Conservation (phyloP, 2,888 invertebrate genomes). For the Agriopis leucophaearia region DNA sequence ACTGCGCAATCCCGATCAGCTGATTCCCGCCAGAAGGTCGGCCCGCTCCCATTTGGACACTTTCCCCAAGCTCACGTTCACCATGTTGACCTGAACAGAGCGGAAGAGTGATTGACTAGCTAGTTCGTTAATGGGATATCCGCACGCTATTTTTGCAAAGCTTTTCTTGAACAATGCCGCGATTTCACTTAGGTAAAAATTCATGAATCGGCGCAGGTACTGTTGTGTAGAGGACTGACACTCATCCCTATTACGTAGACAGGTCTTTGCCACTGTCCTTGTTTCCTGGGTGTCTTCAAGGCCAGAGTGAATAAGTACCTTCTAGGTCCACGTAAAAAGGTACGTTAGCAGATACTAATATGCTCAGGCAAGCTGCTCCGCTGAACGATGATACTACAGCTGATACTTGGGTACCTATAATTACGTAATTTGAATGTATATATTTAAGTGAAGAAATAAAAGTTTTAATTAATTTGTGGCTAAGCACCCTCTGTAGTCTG, state of each 20-base stretch:
- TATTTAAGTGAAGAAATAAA: no score
- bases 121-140: constrained; percentile 22
- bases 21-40: constrained; percentile 85
- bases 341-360: no score
- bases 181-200: background rate
- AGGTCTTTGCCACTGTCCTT: no score
- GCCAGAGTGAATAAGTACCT: no score
- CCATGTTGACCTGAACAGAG: constrained; percentile 38
- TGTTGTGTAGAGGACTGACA: background rate
- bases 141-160: constrained; percentile 22
- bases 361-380: no score
- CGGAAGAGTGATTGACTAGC: constrained; percentile 37
- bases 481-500: no score
- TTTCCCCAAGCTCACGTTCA: constrained; percentile 56
- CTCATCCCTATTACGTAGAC: background rate
- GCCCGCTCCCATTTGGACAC: constrained; percentile 62
- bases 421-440: no score
- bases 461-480: no score
- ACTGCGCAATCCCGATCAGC: constrained; percentile 85
- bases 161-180: background rate
- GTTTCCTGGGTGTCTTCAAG: no score
- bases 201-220: background rate
- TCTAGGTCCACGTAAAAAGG: no score
- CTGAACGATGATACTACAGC: no score
- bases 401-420: no score